Percentiles rank a stretch among this genome's conserved stretches.
Evolutionary conservation across 2,888 invertebrate genomes (phyloP).

Genomic region (Morpho deidamia): DNA sequence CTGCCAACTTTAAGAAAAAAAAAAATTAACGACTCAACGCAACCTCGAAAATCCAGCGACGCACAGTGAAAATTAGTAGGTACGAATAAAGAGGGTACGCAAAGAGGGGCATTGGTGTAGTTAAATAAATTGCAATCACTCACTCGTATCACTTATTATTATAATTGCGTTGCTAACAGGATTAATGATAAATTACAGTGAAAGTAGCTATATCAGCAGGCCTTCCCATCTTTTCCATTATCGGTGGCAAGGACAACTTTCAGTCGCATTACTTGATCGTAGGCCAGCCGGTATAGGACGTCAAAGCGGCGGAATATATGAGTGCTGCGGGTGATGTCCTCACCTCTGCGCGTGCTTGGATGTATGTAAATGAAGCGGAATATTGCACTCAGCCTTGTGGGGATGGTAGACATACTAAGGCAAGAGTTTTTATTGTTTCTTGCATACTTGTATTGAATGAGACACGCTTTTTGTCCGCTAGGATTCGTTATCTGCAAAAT

Average conservation of each 20-base stretch:
- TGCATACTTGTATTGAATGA: no score
- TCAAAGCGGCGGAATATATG: conserved; percentile 62
- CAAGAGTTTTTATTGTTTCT: conserved; percentile 8
- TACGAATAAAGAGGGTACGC: no score
- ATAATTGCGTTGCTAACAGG: no score
- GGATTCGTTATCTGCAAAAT: no score
- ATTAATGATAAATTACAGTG: conserved; percentile 47
- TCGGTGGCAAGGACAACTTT: conserved; percentile 62
- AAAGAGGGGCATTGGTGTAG: no score
- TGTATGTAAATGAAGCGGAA: conserved; percentile 78
- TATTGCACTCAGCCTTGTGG: conserved; percentile 75
- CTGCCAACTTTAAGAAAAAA: no score
- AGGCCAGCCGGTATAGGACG: conserved; percentile 81
- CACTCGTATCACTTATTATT: no score
- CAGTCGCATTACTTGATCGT: conserved; percentile 79
- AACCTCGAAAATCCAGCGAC: no score
- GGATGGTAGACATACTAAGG: conserved; percentile 74
- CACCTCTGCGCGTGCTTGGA: conserved; percentile 78
- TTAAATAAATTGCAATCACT: no score
- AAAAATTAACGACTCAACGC: no score
- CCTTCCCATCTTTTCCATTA: conserved; percentile 74
- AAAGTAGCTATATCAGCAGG: conserved; percentile 82
- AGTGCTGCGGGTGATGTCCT: conserved; percentile 80
- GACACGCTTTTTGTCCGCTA: no score
- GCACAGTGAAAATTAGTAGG: no score